Evolutionary conservation across 2,888 invertebrate genomes (phyloP).

Genomic region (Drosophila colorata): DNA sequence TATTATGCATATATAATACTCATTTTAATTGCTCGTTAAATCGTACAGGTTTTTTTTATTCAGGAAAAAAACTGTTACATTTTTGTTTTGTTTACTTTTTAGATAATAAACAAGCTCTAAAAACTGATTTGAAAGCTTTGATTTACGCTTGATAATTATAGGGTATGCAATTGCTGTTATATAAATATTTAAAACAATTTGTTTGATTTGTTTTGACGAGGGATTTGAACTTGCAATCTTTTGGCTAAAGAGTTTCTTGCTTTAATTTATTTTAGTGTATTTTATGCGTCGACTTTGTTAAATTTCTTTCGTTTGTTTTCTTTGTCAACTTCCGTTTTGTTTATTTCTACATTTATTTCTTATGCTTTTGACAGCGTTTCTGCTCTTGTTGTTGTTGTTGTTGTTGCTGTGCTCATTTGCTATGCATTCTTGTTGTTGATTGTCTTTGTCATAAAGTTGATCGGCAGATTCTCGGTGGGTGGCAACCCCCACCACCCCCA

Average conservation of each 20-base stretch:
- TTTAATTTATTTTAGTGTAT: constrained; percentile 24
- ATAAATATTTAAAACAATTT: constrained; percentile 23
- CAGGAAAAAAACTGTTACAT: constrained; percentile 7
- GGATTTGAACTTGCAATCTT: too few species aligned
- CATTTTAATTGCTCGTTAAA: constrained; percentile 23
- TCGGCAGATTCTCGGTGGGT: constrained; percentile 47
- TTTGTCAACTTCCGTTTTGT: constrained; percentile 73
- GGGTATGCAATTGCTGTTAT: constrained; percentile 12
- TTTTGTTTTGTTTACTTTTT: constrained; percentile 2
- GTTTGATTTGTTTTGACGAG: not conserved
- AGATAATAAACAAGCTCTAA: constrained; percentile 3
- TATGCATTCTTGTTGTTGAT: constrained; percentile 59
- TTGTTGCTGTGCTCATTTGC: constrained; percentile 49
- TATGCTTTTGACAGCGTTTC: constrained; percentile 55
- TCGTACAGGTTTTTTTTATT: not conserved
- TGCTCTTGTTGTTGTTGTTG: constrained; percentile 17
- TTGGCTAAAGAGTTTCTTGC: not conserved
- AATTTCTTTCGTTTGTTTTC: constrained; percentile 43
- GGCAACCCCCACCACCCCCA: not conserved
- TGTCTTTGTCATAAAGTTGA: constrained; percentile 60
- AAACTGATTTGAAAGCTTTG: constrained; percentile 8
- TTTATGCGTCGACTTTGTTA: constrained; percentile 21
- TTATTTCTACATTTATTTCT: constrained; percentile 60
- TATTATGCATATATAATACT: constrained; percentile 13
- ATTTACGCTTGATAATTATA: constrained; percentile 34